Evolutionary conservation across 2,888 invertebrate species (phyloP), one percentile per base, ranked within the genome.

Genomic region (Cosmopolites sordidus): DNA sequence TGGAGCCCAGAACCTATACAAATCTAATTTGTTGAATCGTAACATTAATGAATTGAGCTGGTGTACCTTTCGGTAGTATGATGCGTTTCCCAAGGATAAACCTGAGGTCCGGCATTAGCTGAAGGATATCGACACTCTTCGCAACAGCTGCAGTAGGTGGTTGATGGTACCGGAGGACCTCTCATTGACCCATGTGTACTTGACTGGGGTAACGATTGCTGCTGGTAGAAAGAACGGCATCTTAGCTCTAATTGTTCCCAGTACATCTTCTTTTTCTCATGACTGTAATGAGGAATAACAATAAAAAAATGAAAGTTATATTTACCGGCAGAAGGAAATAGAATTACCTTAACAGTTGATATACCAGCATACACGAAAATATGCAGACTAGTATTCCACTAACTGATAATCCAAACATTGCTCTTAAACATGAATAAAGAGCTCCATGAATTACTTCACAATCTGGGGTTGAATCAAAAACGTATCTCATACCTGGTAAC

Each of bases 191-290:
- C 72, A 43, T 72, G 72, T 14, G 69, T 68, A 56, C 73, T 73
- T 2, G 69, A 63, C 12, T 71, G 65, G 2, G 69, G 66, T 9
- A 61, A 73, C 12, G 63, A 64, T 27, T 79, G 80, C 64, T 81
- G 79, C 38, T 81, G 79, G 65, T 91, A 91, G 52, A 92, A 73
- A 1, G 90, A 88, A 56, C 92, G 79, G 70, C 92, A 89, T 51
- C 91, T 78, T 47, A 92, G 73, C 70, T 92, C 92, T 72, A 93
- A 69, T 75, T 93, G 92, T 66, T 92, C 92, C 92, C 93, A 93
- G 72, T 93, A 93, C 87, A 91, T 92, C 75, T 92, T 93, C 77
- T 93, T 93, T 58, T 90, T 86, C 74, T 93, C 93, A 69, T 93
- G 93, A 62, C 92, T 91, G 68, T 2, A 75, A 16, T 33, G 5